phyloP scores from a whole-genome alignment of 2,888 invertebrate species.

The Epicampocera succincta region DNA sequence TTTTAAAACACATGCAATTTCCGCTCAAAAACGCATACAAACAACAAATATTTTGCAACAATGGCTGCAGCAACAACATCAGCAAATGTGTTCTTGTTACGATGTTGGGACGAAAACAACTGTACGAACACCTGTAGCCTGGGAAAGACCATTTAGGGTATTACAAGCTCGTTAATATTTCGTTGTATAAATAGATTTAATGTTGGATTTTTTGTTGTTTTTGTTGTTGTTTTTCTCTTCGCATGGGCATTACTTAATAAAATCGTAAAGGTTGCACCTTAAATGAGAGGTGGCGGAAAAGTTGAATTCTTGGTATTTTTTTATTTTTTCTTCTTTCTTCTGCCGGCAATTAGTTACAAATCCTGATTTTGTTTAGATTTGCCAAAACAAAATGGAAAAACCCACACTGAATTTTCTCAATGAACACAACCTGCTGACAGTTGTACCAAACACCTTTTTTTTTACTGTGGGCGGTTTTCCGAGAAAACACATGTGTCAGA shows the following conservation, averaged over 20 bases:
- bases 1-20: slow-evolving; percentile 68
- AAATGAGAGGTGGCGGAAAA: background rate
- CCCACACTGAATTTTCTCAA: too few relatives aligned
- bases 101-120: background rate
- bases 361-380: too few relatives aligned
- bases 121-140: slow-evolving; percentile 1
- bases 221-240: background rate
- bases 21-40: slow-evolving; percentile 54
- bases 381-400: too few relatives aligned
- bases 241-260: slow-evolving; percentile 7
- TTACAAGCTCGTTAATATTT: slow-evolving; percentile 44
- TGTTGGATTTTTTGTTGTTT: slow-evolving; percentile 7
- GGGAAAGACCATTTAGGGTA: slow-evolving; percentile 39
- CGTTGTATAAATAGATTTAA: slow-evolving; percentile 49
- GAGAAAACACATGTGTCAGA: too few relatives aligned
- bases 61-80: slow-evolving; percentile 16
- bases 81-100: background rate
- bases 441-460: too few relatives aligned
- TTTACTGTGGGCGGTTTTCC: too few relatives aligned
- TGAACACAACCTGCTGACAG: too few relatives aligned
- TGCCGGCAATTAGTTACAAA: too few relatives aligned
- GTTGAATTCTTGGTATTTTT: background rate
- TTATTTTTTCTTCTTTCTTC: background rate
- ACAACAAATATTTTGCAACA: slow-evolving; percentile 34
- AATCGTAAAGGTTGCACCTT: background rate